Conservation (phyloP, 2,888 invertebrate species). For the Pollenia angustigena region DNA sequence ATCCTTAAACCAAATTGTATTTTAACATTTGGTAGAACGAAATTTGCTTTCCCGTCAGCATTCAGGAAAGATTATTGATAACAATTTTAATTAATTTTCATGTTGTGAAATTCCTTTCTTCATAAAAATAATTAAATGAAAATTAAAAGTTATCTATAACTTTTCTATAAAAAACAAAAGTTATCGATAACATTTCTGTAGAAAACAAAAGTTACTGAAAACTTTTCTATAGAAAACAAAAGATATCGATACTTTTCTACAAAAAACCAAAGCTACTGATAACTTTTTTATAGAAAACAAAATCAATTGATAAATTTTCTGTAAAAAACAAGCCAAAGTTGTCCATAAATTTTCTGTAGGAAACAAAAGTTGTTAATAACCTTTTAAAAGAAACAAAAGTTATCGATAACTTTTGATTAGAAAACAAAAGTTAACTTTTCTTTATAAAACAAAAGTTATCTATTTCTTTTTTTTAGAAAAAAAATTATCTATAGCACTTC, state of each 20-base stretch:
- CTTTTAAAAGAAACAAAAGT: too few species aligned
- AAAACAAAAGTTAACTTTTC: too few species aligned
- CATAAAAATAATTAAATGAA: too few species aligned
- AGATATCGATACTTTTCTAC: background rate
- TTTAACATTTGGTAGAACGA: too few species aligned
- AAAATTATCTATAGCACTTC: background rate
- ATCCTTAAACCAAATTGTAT: too few species aligned
- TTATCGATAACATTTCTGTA: background rate
- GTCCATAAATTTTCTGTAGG: background rate
- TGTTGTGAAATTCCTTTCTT: too few species aligned
- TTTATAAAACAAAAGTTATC: background rate
- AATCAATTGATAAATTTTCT: background rate
- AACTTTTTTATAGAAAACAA: background rate
- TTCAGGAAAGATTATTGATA: too few species aligned
- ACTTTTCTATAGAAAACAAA: background rate
- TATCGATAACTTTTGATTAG: background rate
- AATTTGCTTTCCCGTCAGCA: too few species aligned
- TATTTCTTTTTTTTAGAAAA: background rate
- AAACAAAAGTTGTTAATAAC: too few species aligned
- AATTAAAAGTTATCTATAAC: background rate
- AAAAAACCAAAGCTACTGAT: background rate
- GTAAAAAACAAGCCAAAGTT: slow-evolving; percentile 4
- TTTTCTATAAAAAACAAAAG: background rate
- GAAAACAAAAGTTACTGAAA: background rate
- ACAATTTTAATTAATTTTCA: too few species aligned